Base-by-base conservation (phyloP, 2,113 vertebrate genomes). In the Piaya cayana region DNA sequence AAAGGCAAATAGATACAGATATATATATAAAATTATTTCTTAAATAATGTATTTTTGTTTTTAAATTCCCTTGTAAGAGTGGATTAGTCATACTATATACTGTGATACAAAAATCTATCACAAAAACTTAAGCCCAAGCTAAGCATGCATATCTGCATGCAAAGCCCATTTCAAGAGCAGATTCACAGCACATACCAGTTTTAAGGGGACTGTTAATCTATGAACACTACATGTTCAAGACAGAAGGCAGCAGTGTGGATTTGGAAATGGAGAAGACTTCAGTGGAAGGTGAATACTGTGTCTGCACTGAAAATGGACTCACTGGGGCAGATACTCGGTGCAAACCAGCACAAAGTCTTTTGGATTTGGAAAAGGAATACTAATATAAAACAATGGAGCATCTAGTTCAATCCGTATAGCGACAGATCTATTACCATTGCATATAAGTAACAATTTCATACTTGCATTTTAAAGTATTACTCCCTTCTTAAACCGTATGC, bases 201-300 rank as follows among this genome's bases (percentile, higher is more conserved):
- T 96, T 91, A 92, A 95, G 82, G 55, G 50, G 77, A 96, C 97
- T 97, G 95, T 96, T 97, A 86, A 74, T 68, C 59, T 75, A 53
- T 95, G 92, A 97, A 92, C 95, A 96, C 97, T 95, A 82, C 42
- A 64, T 79, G 77, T n/a, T 23, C 17, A 82, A 86, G 64, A 47
- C 32, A 42, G 7, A 21, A 27, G 71, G 37, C 71, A 85, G 65
- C 37, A 45, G 22, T 45, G 13, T 63, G 60, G 92, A 47, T 77
- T 86, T 96, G 76, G 79, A 92, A 90, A 81, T 50, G 39, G 74
- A 59, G 69, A 42, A 65, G 20, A n/a, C 30, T 29, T 70, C 7
- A 17, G 32, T 3, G 18, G 78, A 19, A 69, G 50, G 18, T 23
- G 20, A 45, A 69, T 23, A 39, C 58, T 83, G 13, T 74, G 72